These are phyloP conservation scores for Microtus ochrogaster DNA, from an alignment of 2,113 vertebrate species.

Conservation along the genomic window DNA sequence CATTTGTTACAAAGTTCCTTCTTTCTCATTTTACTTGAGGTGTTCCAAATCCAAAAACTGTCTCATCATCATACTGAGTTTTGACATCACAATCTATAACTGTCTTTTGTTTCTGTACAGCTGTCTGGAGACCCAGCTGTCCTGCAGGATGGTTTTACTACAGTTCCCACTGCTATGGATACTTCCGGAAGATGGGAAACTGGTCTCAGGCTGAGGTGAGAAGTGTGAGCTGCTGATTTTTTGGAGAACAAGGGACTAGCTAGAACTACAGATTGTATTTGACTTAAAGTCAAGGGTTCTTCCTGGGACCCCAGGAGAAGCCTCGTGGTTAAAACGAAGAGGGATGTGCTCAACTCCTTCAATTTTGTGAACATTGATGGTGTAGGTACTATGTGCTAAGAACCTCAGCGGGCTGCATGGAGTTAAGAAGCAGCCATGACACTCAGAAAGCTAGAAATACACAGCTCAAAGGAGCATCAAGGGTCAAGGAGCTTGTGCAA, in stretches of 20 bases:
- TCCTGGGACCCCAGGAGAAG: background rate
- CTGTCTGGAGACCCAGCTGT: constrained; percentile 58
- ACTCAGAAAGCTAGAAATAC: background rate
- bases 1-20: background rate
- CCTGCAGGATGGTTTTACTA: constrained; percentile 79
- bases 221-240: rapidly evolving
- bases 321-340: background rate
- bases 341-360: background rate
- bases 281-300: background rate
- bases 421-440: background rate
- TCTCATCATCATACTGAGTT: background rate
- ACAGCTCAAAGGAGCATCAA: background rate
- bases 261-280: background rate
- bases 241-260: background rate
- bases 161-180: constrained; percentile 78
- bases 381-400: no score
- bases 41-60: background rate
- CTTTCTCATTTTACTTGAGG: background rate
- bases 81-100: background rate
- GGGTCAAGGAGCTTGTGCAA: background rate
- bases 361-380: background rate
- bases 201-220: constrained; percentile 84
- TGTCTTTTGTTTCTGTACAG: constrained; percentile 11
- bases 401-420: background rate
- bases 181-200: constrained; percentile 55